Base-by-base conservation (phyloP, 1,140 invertebrate genomes). In the Drosophila tropicalis region DNA sequence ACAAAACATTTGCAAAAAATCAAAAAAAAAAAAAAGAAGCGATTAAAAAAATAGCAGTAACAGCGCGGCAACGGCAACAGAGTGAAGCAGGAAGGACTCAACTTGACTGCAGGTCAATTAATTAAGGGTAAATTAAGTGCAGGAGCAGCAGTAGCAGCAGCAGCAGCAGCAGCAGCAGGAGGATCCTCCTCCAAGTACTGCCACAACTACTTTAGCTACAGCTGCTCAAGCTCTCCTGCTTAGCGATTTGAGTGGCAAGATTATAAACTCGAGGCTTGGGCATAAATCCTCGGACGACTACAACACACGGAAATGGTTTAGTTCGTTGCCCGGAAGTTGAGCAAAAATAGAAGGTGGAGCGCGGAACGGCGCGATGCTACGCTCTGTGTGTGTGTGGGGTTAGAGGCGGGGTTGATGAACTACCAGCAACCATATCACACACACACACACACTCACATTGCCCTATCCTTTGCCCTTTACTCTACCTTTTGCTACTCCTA, bases 101-200 rank as follows among this genome's bases (percentile, higher is more conserved):
- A 77, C 72, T 77, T 56, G 73, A 78, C 83, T 84, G 84, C 84
- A 89, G 84, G 84, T 90, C 84, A 87, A 87, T 87, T 87, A 87
- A 87, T 87, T 87, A 87, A 80, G 84, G 80, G 76, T 87, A 87
- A 87, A 87, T 87, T 87, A 87, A 87, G 84, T 89, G 80, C 83
- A 87, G 72, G 76, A 69, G 70, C 62, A 22, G 44, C 44, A 47
- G 44, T 6, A 22, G 19, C 44, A 9, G 36, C 36, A 39, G 69
- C 67, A 70, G 82, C 66, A 22, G 19, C 44, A 9, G 36, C 36
- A 39, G 69, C 67, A 70, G 82, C 66, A 67, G 82, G 73, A 72
- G 79, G 67, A 77, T 80, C 67, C 56, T 87, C 39, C 62, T 51
- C 10, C 44, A 51, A 51, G 19, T 51, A 51, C 17, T 51, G 44